Percentiles rank a stretch among this genome's conserved stretches.
Conservation (phyloP, 2,113 vertebrate species). For the Cryptomyrus ogoouensis region DNA sequence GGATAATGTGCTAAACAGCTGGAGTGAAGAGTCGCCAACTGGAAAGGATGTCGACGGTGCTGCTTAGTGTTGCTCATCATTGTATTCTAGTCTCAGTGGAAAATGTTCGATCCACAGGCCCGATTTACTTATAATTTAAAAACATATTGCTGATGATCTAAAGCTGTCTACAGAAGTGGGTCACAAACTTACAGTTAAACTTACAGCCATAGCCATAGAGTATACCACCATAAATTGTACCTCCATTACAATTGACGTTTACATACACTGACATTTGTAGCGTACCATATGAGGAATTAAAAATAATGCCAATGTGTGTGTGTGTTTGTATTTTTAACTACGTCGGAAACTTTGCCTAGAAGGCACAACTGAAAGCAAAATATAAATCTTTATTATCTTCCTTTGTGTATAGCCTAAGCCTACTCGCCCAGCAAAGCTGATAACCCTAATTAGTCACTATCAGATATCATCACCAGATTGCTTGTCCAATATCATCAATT, state of each 20-base stretch:
- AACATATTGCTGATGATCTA: not conserved
- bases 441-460: not conserved
- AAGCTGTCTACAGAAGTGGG: not conserved
- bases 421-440: not conserved
- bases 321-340: not conserved
- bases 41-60: not conserved
- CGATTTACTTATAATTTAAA: not conserved
- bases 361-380: not conserved
- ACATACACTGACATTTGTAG: not conserved
- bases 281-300: not conserved
- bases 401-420: not conserved
- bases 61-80: not conserved
- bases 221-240: not conserved
- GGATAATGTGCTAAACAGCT: not conserved
- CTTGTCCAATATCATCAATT: not conserved
- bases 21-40: not conserved
- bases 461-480: not conserved
- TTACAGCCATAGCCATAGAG: not conserved
- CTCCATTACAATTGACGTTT: not conserved
- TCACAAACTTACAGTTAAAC: not conserved
- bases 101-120: not conserved
- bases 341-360: not conserved
- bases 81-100: not conserved
- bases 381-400: not conserved
- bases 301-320: not conserved